These are phyloP conservation scores for Xiphorhynchus elegans DNA, from an alignment of 2,113 vertebrate genomes.

Conservation along the genomic window DNA sequence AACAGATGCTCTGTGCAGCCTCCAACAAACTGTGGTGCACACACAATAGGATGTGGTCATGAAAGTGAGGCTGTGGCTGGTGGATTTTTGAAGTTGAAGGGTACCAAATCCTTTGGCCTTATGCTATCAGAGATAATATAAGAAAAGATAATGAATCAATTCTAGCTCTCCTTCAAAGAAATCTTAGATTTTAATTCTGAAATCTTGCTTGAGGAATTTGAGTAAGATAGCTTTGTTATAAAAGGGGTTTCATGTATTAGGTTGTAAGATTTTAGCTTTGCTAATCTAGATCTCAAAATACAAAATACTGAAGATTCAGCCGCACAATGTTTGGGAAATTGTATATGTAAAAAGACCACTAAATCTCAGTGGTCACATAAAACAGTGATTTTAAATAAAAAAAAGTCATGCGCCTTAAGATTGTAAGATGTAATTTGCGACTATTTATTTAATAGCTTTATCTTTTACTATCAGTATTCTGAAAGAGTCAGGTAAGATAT, in stretches of 20 bases:
- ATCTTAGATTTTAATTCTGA: neutral
- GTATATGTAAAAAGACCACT: neutral
- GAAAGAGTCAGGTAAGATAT: neutral
- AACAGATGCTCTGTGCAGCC: neutral
- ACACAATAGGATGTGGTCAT: neutral
- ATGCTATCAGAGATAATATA: fast-evolving
- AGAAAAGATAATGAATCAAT: neutral
- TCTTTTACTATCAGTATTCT: neutral
- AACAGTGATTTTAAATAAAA: neutral
- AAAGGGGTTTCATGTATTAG: neutral
- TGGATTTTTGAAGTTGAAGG: neutral
- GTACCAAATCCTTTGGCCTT: neutral
- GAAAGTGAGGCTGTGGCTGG: neutral
- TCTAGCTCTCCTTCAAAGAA: neutral
- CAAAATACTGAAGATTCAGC: neutral
- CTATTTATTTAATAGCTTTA: neutral
- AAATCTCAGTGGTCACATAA: neutral
- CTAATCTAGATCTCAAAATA: neutral
- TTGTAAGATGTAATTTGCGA: neutral
- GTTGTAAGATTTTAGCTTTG: neutral
- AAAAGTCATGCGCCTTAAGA: neutral
- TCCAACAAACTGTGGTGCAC: neutral
- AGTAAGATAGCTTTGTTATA: neutral
- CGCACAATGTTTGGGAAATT: neutral
- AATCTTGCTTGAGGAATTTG: neutral